Evolutionary conservation across 2,113 vertebrate genomes (phyloP).

Genomic region (Hemiprocne comata): DNA sequence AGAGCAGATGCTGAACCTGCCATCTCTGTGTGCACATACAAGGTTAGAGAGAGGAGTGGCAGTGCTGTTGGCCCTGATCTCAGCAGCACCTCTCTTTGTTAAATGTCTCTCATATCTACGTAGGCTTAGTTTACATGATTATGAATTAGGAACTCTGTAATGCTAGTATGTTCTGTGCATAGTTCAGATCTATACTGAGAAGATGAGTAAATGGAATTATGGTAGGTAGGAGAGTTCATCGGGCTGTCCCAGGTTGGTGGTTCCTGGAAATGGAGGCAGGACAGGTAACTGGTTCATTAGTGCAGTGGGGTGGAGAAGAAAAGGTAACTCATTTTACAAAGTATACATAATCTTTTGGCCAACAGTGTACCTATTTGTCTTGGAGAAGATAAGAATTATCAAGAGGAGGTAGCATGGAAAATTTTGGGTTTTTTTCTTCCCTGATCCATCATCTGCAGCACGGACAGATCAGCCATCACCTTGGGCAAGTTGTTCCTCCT

Average conservation of each 20-base stretch:
- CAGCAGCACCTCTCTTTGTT: not conserved
- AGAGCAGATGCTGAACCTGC: not conserved
- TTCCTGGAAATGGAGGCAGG: not conserved
- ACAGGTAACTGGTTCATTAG: not conserved
- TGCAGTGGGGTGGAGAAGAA: not conserved
- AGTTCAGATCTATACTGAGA: not conserved
- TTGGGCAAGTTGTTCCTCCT: not conserved
- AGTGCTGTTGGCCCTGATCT: not conserved
- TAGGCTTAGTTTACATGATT: not conserved
- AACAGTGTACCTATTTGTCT: not conserved
- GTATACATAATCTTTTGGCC: not conserved
- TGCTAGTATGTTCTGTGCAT: not conserved
- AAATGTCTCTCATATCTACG: not conserved
- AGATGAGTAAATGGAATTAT: not conserved
- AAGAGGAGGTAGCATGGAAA: not conserved
- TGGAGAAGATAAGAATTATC: conserved; percentile 12
- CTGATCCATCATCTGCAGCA: not conserved
- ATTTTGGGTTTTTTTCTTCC: not conserved
- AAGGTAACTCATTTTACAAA: not conserved
- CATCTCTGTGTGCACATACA: fast-evolving
- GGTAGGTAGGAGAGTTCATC: not conserved
- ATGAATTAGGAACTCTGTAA: not conserved
- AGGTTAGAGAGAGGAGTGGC: not conserved
- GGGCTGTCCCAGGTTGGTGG: not conserved
- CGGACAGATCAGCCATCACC: not conserved